A percentile compares a stretch with the other conserved stretches of the same genome.
phyloP scores from a whole-genome alignment of 2,113 vertebrate species.

The Martes martes region DNA sequence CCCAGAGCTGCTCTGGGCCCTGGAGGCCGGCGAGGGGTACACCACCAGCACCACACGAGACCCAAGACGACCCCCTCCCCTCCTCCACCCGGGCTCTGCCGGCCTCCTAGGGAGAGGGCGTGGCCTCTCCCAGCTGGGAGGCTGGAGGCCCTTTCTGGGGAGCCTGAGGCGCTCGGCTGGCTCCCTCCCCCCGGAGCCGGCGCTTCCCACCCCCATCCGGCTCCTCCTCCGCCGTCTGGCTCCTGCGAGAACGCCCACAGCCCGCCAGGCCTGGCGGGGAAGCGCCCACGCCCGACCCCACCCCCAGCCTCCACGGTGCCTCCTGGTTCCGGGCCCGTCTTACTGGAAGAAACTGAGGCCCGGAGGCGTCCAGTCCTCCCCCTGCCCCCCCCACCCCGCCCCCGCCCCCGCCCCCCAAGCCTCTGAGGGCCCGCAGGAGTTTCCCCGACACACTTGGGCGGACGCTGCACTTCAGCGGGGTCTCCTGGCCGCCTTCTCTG shows the following conservation, averaged over 20 bases:
- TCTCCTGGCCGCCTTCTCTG: not conserved
- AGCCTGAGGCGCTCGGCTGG: not conserved
- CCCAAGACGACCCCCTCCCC: not conserved
- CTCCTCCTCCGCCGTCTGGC: not conserved
- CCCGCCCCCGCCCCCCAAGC: fast-evolving
- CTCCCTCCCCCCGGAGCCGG: no score
- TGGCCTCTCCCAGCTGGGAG: no score
- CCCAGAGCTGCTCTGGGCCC: not conserved
- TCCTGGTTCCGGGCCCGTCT: not conserved
- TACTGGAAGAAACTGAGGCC: not conserved
- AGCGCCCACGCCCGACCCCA: not conserved
- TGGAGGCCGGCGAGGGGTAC: not conserved
- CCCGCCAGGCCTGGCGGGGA: no score
- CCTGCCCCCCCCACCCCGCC: not conserved
- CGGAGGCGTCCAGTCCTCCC: not conserved
- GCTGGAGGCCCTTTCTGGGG: not conserved
- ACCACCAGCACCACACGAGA: not conserved
- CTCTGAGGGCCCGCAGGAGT: not conserved
- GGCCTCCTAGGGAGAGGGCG: not conserved
- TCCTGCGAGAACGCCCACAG: not conserved
- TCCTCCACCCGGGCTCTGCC: not conserved
- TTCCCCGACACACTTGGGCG: not conserved
- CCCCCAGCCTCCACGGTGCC: not conserved
- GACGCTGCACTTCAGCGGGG: not conserved
- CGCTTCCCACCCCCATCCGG: not conserved